Evolutionary conservation across 2,888 invertebrate species (phyloP).

Genomic region (Dione juno): DNA sequence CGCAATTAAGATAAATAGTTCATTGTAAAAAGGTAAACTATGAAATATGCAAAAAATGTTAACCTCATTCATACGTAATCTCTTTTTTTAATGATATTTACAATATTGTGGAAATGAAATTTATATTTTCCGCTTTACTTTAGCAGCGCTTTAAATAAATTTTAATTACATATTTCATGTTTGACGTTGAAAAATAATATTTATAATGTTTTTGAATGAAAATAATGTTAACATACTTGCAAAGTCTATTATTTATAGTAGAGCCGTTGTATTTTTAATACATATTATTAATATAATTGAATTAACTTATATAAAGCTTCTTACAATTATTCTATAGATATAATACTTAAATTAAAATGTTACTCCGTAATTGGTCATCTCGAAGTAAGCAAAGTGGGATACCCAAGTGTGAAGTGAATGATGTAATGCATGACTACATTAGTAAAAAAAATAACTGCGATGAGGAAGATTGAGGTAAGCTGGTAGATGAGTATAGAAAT

Average conservation of each 20-base stretch:
- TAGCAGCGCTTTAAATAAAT: neutral
- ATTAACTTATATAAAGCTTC: conserved; percentile 47
- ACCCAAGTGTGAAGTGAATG: conserved; percentile 44
- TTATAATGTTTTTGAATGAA: conserved; percentile 16
- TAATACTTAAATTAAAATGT: conserved; percentile 35
- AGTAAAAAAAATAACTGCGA: conserved; percentile 50
- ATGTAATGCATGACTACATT: conserved; percentile 43
- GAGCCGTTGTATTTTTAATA: conserved; percentile 63
- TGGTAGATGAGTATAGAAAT: conserved; percentile 54
- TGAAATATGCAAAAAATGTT: conserved; percentile 50
- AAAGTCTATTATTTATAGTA: conserved; percentile 25
- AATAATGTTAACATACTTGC: conserved; percentile 22
- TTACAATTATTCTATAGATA: conserved; percentile 40
- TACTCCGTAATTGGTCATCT: conserved; percentile 66
- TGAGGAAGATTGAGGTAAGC: conserved; percentile 51
- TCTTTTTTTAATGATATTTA: conserved; percentile 49
- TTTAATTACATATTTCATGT: conserved; percentile 15
- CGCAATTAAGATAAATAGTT: conserved; percentile 59
- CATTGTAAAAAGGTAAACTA: conserved; percentile 58
- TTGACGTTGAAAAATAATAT: conserved; percentile 12
- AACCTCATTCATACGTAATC: conserved; percentile 47
- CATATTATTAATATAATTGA: conserved; percentile 48
- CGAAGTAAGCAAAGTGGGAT: conserved; percentile 47
- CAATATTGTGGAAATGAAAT: conserved; percentile 11
- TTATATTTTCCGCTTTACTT: conserved; percentile 9